A percentile compares a stretch with the other conserved stretches of the same genome.
These are phyloP conservation scores for Miniopterus natalensis DNA, from an alignment of 2,113 vertebrate genomes.

Conservation along the genomic window DNA sequence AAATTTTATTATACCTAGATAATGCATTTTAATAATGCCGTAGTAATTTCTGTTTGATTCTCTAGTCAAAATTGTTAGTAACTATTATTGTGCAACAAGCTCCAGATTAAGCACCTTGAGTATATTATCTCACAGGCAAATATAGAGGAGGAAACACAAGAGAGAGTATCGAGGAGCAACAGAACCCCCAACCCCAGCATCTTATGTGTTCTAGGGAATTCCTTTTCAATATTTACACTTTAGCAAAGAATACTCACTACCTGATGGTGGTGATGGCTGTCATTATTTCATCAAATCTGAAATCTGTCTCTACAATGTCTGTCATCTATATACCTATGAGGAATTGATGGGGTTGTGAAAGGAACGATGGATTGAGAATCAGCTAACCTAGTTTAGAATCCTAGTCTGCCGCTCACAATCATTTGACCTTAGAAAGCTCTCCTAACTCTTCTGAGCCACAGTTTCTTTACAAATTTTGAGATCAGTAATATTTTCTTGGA, in stretches of 20 bases:
- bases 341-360: not conserved
- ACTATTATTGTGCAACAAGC: not conserved
- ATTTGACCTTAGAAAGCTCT: not conserved
- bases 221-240: constrained; percentile 4
- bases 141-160: not conserved
- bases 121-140: not conserved
- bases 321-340: not conserved
- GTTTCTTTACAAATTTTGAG: not conserved
- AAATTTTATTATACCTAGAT: not conserved
- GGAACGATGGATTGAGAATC: not conserved
- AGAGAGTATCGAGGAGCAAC: not conserved
- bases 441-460: not conserved
- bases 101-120: not conserved
- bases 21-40: constrained; percentile 11
- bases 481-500: not conserved
- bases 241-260: not conserved
- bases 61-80: not conserved
- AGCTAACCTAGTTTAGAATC: not conserved
- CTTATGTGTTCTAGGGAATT: not conserved
- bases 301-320: not conserved
- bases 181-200: not conserved
- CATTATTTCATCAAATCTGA: not conserved
- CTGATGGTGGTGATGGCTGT: too few relatives aligned
- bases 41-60: constrained; percentile 38
- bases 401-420: not conserved